These are phyloP conservation scores for Galeopterus variegatus DNA, from an alignment of 2,113 vertebrate genomes.

Conservation along the genomic window DNA sequence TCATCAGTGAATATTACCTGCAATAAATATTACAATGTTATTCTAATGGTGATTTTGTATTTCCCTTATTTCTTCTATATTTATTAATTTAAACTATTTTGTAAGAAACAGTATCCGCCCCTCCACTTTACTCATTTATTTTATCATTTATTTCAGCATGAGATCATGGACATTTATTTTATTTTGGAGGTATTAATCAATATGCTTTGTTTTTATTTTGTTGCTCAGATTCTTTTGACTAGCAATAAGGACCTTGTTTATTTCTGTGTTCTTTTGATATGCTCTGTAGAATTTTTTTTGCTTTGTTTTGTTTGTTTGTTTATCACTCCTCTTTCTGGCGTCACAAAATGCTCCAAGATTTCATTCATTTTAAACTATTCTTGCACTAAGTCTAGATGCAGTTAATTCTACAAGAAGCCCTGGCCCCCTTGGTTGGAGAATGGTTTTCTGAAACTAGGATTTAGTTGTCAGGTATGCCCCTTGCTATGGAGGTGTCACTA, in stretches of 20 bases:
- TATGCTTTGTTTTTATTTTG: neutral
- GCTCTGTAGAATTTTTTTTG: neutral
- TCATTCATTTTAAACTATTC: neutral
- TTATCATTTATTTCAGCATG: neutral
- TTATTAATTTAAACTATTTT: neutral
- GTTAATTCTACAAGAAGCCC: neutral
- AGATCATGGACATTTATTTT: neutral
- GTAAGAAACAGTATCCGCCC: neutral
- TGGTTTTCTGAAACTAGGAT: neutral
- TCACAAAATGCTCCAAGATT: neutral
- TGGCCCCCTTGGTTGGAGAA: neutral
- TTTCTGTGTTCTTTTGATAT: neutral
- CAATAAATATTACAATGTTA: neutral
- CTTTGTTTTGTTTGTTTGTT: neutral
- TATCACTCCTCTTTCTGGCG: neutral
- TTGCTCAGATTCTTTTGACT: neutral
- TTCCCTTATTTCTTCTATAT: neutral
- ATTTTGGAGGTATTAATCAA: neutral
- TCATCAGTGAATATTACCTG: neutral
- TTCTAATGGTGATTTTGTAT: neutral
- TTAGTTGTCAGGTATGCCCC: neutral
- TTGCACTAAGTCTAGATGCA: neutral
- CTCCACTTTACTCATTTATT: neutral
- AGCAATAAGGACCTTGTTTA: neutral
- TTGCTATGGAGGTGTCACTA: neutral